Base-by-base conservation (phyloP, 2,888 invertebrate genomes). In the Gastracanthus pulcherrimus region DNA sequence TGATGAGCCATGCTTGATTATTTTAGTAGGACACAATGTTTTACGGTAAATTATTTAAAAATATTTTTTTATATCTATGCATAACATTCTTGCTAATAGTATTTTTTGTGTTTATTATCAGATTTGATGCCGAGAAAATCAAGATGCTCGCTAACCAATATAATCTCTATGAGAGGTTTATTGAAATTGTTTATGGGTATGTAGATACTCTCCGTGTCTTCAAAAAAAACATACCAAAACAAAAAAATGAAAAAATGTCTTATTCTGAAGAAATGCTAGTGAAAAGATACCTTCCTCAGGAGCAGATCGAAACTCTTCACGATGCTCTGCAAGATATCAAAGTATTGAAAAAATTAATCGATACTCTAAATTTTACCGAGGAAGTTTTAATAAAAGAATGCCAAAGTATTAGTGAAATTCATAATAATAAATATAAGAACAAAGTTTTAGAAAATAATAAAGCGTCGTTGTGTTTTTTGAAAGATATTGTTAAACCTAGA, bases 261-360 rank as follows among this genome's bases (percentile, higher is more conserved):
- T 70, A 16, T 51, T 51, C 71, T 19, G 23, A 71, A 60, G 55
- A 71, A 16, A 29, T 3, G 7, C 55, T 71, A 38, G 58, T 71
- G 26, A 51, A 55, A 71, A 29, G 7, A 71, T 71, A 55, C 55
- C 19, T 71, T 19, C 55, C 71, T 55, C 16, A 36, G 29, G 55
- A 71, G 29, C 51, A 55, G 19, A 41, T 55, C 51, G 9, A 51
- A 23, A 19, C 7, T 55, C 36, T 48, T 19, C 70, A 48, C 29
- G 51, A 70, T 70, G 70, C 48, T 70, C 70, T 70, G 29, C 70
- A 70, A 38, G 29, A 70, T 23, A 70, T 70, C n/a, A 70, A 70
- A 70, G 38, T 48, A 29, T 29, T 70, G 34, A 58, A 71, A 72
- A 55, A 55, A 16, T 31, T 72, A 60, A 51, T 55, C 26, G 60